Base-by-base conservation (phyloP, 2,797 vertebrate species). In the Pitangus sulphuratus region DNA sequence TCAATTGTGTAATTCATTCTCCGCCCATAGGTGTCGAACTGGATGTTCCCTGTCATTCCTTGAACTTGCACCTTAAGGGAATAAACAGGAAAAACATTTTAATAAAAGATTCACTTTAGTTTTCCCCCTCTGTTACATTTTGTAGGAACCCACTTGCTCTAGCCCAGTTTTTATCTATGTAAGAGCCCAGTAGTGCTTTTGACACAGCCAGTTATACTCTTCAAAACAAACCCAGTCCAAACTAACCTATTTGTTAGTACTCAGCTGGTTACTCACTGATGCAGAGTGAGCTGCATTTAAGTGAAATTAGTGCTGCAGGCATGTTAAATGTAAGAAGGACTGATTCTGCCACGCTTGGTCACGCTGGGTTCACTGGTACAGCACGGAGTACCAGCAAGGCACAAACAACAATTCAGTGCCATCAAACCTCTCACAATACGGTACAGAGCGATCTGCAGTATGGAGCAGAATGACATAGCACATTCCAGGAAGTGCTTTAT, bases 11-110 rank as follows among this genome's bases (percentile, higher is more conserved):
- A 99, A 98, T 99, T 99, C 97, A 99, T 99, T 97, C 99, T 99
- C 88, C 99, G 98, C 91, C 99, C 99, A 15, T 99, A 99, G 96
- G 99, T 99, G 98, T 99, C 99, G 25, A 99, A 99, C 96, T 99
- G 99, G 95, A 99, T 99, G 94, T 99, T 99, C 90, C 99, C 99
- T 65, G 99, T 99, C 99, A 99, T 99, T 75, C 99, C 99, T 94
- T 99, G 99, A 75, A 99, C 99, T 98, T 99, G 99, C 68, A 99
- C 99, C 99, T 99, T 82, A 70, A 93, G 86, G 42, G 61, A 93
- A 96, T 35, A 83, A 93, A 87, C 58, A 90, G 66, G 84, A 83
- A 88, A 82, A 94, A 53, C 35, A 90, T 83, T 60, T 91, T 91
- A 96, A 85, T 83, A 84, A 12, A 68, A 83, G 8, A 48, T 45